Base-by-base conservation (phyloP, 2,797 vertebrate genomes). In the Myiothlypis chrysogaster region DNA sequence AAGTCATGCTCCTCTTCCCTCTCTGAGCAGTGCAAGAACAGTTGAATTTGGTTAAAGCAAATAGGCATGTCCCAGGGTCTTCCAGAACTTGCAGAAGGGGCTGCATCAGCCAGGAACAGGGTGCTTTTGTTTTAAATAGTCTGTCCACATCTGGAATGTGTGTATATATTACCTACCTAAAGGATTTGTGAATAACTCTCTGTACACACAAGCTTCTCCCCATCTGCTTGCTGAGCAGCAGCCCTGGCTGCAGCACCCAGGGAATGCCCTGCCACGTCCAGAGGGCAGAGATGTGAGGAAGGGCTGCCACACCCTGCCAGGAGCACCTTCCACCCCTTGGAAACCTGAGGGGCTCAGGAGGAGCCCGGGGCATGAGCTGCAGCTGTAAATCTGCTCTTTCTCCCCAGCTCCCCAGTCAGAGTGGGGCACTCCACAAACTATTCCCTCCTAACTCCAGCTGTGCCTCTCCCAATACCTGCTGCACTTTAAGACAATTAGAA, bases 61-160 rank as follows among this genome's bases (percentile, higher is more conserved):
- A 24, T 2, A 68, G 32, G 9, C 44, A 17, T 9, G 32, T 87
- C 43, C 32, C 65, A 52, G 20, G 39, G 35, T 78, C 55, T 94
- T 61, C n/a, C 50, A 93, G 79, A 75, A 68, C 46, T 43, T 24
- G 28, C 10, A 68, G 68, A 93, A 83, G 28, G 41, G 53, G 71
- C 50, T 64, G 76, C 32, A 41, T 80, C 65, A 78, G 50, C 49
- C 76, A 91, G 80, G 20, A 93, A 77, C 24, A 78, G 85, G 50
- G 57, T 88, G 59, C 35, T 83, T 91, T 90, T 94, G 43, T 86
- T 94, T 83, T 52, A 66, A 80, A 91, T 23, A 53, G 14, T 21
- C 37, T 61, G 59, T 47, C 46, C 65, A 65, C 65, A 71, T 69
- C 82, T 90, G 79, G 77, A 91, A 41, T 78, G 79, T 57, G 68